These are phyloP conservation scores for Echinops telfairi DNA, from an alignment of 2,113 vertebrate species.

Conservation along the genomic window DNA sequence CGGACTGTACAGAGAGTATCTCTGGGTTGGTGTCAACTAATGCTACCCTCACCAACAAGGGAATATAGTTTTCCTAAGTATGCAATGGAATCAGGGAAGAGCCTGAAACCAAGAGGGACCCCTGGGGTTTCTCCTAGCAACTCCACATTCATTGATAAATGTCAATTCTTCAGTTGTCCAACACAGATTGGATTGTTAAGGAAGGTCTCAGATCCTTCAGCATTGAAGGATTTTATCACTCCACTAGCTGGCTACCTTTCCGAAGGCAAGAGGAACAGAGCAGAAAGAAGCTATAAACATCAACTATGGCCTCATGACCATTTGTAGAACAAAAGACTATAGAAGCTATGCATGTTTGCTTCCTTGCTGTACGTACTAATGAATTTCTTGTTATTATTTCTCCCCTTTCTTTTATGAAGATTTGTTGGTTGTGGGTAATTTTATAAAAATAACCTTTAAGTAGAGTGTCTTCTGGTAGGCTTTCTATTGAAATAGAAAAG, in stretches of 20 bases:
- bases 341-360: not conserved
- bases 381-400: not conserved
- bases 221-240: not conserved
- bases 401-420: not conserved
- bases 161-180: not conserved
- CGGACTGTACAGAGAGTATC: no score
- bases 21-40: not conserved
- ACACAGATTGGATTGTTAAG: not conserved
- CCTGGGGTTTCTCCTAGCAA: not conserved
- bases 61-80: not conserved
- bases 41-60: not conserved
- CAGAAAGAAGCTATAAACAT: not conserved
- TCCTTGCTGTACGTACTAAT: not conserved
- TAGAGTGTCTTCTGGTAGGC: not conserved
- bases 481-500: slow-evolving; percentile 28
- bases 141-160: not conserved
- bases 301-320: not conserved
- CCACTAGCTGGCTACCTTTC: not conserved
- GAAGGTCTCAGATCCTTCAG: not conserved
- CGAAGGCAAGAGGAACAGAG: not conserved
- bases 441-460: slow-evolving; percentile 1
- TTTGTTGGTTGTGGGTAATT: not conserved
- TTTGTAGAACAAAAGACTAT: slow-evolving; percentile 1
- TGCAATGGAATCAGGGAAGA: not conserved
- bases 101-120: not conserved